Evolutionary conservation across 2,888 invertebrate species (phyloP), one percentile per base, ranked within the genome.

Genomic region (Girardia tigrina): DNA sequence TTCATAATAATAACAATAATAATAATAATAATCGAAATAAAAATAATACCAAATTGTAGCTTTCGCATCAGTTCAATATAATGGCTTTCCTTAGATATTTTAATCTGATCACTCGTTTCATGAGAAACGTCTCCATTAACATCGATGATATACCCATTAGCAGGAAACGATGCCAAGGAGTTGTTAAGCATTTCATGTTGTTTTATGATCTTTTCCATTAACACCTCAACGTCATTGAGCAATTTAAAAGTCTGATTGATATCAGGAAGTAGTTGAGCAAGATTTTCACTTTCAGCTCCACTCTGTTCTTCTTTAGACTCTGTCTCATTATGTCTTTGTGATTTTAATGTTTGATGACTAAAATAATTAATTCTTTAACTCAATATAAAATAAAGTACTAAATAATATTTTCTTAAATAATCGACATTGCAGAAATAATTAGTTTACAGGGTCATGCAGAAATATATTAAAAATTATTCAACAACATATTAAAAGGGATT

Each of bases 31-130:
- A 36, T 12, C 36, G 8, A 36, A 36, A 12, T 16, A 36, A 23
- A 6, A 77, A 87, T 86, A n/a, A n/a, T 81, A 91, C 91, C 90
- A 84, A 93, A 94, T 86, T 93, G 93, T 80, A 92, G 86, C 81
- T 88, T 88, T 81, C 90, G 90, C 92, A 94, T 92, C 78, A 91
- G 88, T 81, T 89, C 89, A 78, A 92, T 87, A 85, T 94, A 94
- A 74, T 90, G 80, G 80, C 90, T 89, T 79, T 90, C 90, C 29
- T 89, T 83, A 0, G 89, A 88, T 69, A 75, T 78, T 56, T 56
- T 56, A 56, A 56, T 8, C 75, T 78, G 76, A 56, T 73, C 72
- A 36, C 56, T 72, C 29, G 74, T 73, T 8, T 75, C 76, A 14
- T 16, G 16, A 74, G 72, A 56, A 26, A 8, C 26, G 69, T 20